These are phyloP conservation scores for Pelobates cultripes DNA, from an alignment of 2,797 vertebrate species.

Conservation along the genomic window DNA sequence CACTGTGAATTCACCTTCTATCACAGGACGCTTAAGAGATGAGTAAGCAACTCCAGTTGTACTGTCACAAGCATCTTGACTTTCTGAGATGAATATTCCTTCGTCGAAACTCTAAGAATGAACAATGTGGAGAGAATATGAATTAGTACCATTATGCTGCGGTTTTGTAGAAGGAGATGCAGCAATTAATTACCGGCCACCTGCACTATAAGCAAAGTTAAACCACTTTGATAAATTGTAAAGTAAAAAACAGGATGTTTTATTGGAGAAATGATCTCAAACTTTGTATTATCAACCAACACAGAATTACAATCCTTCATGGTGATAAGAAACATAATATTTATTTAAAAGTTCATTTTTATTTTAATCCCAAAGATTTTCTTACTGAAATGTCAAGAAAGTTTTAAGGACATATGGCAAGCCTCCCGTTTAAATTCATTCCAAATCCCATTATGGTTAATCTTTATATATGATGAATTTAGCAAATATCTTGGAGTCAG, in stretches of 20 bases:
- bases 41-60: neutral
- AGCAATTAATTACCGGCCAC: conserved; percentile 86
- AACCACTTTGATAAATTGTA: too few species aligned
- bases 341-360: too few species aligned
- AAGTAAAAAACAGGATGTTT: neutral
- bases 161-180: conserved; percentile 74
- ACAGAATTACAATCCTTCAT: neutral
- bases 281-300: neutral
- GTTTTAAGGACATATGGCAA: neutral
- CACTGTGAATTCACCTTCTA: conserved; percentile 8
- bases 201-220: conserved; percentile 63
- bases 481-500: neutral
- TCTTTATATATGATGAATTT: too few species aligned
- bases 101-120: neutral
- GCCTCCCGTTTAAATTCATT: neutral
- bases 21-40: neutral
- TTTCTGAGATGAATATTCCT: neutral
- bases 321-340: too few species aligned
- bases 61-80: neutral
- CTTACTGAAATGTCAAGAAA: neutral
- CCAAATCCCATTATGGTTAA: too few species aligned
- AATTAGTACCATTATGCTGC: conserved; percentile 63
- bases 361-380: too few species aligned
- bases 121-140: conserved; percentile 60
- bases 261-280: neutral